Conservation (phyloP, 2,888 invertebrate species). For the Mayetiola destructor region DNA sequence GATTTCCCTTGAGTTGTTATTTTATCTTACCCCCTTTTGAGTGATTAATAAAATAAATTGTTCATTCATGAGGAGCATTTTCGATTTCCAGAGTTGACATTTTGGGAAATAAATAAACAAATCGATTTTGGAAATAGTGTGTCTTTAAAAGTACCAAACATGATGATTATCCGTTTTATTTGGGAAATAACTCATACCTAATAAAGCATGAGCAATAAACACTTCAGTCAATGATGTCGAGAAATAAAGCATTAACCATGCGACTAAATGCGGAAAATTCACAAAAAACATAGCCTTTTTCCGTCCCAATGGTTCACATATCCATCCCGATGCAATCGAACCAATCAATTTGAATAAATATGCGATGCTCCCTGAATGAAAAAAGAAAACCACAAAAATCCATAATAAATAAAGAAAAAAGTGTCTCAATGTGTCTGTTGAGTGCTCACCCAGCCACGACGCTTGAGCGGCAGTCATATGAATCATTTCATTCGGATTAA, state of each 20-base stretch:
- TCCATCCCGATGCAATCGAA: neutral
- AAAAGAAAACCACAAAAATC: neutral
- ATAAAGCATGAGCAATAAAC: constrained; percentile 38
- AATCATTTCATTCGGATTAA: neutral
- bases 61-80: too few relatives aligned
- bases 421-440: neutral
- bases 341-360: neutral
- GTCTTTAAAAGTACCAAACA: too few relatives aligned
- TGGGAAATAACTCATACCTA: too few relatives aligned
- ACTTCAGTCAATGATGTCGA: constrained; percentile 38
- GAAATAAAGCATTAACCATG: constrained; percentile 42
- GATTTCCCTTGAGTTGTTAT: too few relatives aligned
- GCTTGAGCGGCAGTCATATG: neutral
- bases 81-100: too few relatives aligned
- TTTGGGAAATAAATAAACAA: too few relatives aligned
- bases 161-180: too few relatives aligned
- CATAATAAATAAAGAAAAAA: neutral
- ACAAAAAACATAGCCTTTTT: constrained; percentile 42
- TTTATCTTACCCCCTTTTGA: too few relatives aligned
- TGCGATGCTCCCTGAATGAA: neutral
- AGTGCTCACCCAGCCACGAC: neutral
- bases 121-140: too few relatives aligned
- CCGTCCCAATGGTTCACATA: constrained; percentile 38
- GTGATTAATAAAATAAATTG: too few relatives aligned
- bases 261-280: constrained; percentile 43